Conservation (phyloP, 1,140 invertebrate species). For the Cardiocondyla obscurior region DNA sequence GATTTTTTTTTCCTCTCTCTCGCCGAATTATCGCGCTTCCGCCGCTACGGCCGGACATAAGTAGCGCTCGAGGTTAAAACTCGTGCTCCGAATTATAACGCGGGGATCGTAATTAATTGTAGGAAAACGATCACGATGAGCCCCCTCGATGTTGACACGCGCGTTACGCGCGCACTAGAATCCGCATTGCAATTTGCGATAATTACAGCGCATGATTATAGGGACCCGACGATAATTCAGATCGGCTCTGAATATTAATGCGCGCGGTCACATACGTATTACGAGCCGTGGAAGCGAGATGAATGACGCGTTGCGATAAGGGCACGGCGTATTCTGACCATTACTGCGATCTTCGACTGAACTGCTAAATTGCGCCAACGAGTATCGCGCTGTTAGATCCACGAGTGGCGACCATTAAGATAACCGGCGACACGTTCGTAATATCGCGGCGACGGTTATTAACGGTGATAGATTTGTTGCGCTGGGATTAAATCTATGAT, state of each 20-base stretch:
- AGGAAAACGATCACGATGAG: background rate
- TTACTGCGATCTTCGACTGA: conserved; percentile 25
- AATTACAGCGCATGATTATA: background rate
- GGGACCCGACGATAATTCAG: background rate
- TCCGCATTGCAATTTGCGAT: background rate
- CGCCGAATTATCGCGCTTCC: background rate
- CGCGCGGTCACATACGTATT: background rate
- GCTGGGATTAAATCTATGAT: conserved; percentile 27
- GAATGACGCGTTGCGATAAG: conserved; percentile 43
- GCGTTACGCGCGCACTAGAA: background rate
- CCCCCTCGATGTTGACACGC: background rate
- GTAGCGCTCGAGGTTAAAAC: background rate
- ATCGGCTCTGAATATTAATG: conserved; percentile 25
- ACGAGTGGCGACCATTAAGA: conserved; percentile 39
- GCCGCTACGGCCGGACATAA: background rate
- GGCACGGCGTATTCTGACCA: background rate
- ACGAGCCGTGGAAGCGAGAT: conserved; percentile 7
- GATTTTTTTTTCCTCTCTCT: conserved; percentile 3
- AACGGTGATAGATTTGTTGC: conserved; percentile 38
- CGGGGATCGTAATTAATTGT: background rate
- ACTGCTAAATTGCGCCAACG: background rate
- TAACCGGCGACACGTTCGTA: background rate
- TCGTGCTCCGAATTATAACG: background rate
- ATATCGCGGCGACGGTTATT: conserved; percentile 35
- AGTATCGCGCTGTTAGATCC: conserved; percentile 18